Conservation (phyloP, 1,140 invertebrate species). For the Trichomalopsis sarcophagae region DNA sequence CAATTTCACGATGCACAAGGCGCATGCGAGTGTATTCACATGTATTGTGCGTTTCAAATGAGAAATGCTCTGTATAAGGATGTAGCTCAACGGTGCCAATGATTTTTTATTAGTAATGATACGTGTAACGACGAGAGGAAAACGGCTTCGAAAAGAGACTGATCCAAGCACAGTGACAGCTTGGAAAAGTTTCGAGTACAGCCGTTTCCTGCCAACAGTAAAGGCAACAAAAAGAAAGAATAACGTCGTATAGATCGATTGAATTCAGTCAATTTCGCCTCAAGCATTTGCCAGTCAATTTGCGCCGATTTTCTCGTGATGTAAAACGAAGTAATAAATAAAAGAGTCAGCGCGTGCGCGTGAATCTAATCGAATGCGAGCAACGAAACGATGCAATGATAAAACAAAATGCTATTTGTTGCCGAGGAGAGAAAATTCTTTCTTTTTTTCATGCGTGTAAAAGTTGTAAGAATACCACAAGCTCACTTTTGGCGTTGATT, state of each 20-base stretch:
- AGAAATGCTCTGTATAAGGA: neutral
- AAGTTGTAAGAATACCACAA: too few relatives aligned
- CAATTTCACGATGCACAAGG: constrained; percentile 16
- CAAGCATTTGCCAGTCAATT: constrained; percentile 48
- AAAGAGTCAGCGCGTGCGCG: neutral
- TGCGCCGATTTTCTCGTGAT: constrained; percentile 24
- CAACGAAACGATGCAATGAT: constrained; percentile 10
- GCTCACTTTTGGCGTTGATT: neutral
- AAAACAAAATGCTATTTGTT: neutral
- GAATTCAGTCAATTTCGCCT: constrained; percentile 49
- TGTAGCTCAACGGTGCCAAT: constrained; percentile 35
- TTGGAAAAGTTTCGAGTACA: neutral
- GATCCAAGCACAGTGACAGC: neutral
- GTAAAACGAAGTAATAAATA: neutral
- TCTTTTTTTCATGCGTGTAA: neutral
- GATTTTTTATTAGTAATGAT: constrained; percentile 30
- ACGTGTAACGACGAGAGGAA: neutral
- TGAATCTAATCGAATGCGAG: constrained; percentile 10
- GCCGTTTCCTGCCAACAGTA: neutral
- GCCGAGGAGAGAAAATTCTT: constrained; percentile 8
- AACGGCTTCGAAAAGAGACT: neutral
- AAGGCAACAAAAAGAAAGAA: neutral
- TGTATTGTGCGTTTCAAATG: neutral
- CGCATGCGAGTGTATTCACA: neutral
- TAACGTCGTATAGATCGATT: constrained; percentile 19